Conservation (phyloP, 2,113 vertebrate species). For the Nycticebus coucang region DNA sequence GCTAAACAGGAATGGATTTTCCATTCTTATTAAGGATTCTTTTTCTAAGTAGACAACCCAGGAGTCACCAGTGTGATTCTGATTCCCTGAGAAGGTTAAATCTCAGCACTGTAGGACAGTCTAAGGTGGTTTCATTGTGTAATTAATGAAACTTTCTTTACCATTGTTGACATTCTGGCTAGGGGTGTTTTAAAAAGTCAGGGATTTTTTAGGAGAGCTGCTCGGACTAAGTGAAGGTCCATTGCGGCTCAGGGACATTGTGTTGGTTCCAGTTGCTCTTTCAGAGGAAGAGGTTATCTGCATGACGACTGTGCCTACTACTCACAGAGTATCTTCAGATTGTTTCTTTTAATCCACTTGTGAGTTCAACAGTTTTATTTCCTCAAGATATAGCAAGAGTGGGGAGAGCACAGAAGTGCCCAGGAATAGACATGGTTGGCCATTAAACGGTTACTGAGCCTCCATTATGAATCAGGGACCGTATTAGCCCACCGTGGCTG, state of each 20-base stretch:
- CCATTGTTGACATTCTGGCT: background rate
- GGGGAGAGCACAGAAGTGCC: background rate
- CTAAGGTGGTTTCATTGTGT: background rate
- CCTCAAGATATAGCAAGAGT: background rate
- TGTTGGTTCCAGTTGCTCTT: background rate
- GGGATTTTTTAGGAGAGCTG: background rate
- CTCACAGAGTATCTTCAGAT: background rate
- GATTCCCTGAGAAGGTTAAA: background rate
- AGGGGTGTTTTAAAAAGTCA: background rate
- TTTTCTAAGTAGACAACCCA: background rate
- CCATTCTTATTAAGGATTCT: background rate
- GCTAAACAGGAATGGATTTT: background rate
- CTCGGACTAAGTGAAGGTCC: background rate
- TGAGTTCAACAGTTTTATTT: background rate
- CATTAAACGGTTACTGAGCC: background rate
- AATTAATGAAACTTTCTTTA: background rate
- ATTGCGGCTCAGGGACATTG: background rate
- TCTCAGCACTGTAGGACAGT: background rate
- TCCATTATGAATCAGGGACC: background rate
- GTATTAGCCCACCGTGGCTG: background rate
- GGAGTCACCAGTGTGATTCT: rapidly evolving
- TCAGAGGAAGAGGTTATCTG: background rate
- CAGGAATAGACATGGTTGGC: background rate
- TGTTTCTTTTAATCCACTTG: background rate
- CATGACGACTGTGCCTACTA: background rate